Conservation (phyloP, 2,888 invertebrate species). For the Callyntrura sp. region DNA sequence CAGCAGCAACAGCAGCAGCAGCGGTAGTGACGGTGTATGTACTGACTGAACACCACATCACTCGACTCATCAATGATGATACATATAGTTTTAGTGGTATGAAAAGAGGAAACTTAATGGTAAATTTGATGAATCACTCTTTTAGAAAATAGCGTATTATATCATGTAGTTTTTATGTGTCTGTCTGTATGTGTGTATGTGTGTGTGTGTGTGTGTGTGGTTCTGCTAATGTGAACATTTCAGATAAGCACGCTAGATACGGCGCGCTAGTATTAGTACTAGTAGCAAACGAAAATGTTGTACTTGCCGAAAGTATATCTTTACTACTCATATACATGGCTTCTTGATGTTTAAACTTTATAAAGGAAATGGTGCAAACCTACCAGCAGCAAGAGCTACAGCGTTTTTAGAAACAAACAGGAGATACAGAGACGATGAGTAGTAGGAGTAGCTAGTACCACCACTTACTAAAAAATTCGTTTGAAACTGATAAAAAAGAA, state of each 20-base stretch:
- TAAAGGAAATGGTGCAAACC: conserved; percentile 30
- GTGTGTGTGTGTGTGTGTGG: conserved; percentile 65
- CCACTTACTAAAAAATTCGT: conserved; percentile 57
- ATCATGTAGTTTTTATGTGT: conserved; percentile 66
- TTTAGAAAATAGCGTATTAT: conserved; percentile 77
- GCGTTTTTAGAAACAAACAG: no score
- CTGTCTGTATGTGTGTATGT: conserved; percentile 27
- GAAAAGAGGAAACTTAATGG: conserved; percentile 73
- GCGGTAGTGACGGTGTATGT: conserved; percentile 40
- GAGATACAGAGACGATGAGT: background rate
- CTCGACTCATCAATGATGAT: conserved; percentile 34
- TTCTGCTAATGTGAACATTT: conserved; percentile 79
- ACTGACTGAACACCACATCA: conserved; percentile 11
- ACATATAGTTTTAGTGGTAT: conserved; percentile 32
- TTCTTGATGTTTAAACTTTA: conserved; percentile 7
- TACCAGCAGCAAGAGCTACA: conserved; percentile 15
- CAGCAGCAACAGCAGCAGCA: background rate
- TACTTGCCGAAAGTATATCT: background rate
- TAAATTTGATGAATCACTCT: conserved; percentile 79
- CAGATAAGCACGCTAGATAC: conserved; percentile 73
- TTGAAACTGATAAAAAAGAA: conserved; percentile 44
- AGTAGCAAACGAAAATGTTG: conserved; percentile 15
- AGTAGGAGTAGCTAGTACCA: conserved; percentile 55
- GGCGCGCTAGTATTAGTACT: conserved; percentile 44
- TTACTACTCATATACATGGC: background rate